Evolutionary conservation across 1,140 invertebrate genomes (phyloP), one percentile per base, ranked within the genome.

Genomic region (Drosophila rufa): DNA sequence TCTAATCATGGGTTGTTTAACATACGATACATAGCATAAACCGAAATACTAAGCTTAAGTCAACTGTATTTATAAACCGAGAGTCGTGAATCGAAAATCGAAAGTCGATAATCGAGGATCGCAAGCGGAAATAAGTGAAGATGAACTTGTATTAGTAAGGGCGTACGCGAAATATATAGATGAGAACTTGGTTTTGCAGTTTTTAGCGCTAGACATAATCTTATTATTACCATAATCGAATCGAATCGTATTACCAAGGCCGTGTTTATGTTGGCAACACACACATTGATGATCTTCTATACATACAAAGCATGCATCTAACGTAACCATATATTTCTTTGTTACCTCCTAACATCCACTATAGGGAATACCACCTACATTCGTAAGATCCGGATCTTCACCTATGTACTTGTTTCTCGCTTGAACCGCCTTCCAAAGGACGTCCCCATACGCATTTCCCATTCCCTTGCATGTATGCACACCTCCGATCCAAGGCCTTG

Each of bases 1-100:
- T 90, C 85, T 90, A 90, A 90, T 91, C 85, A 90, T 91, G 86
- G 85, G 85, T 90, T 90, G 85, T 90, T 90, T 81, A 90, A 89
- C 66, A 64, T 61, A 77, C 62, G 68, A 84, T 89, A 90, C 75
- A 85, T 89, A 85, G 85, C 71, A 90, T 89, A 85, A 90, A 75
- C 64, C 71, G 64, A 89, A 40, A 76, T 89, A 90, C 30, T 89
- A 85, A 61, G 58, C 60, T 64, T 89, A 89, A 79, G 75, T 61
- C 68, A 75, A 80, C 38, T 70, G 75, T 81, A 85, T 68, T 85
- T 79, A 85, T 81, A 66, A 75, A 59, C 22, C 36, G 22, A 50
- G 36, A 47, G 46, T 42, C 40, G 38, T 61, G 36, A 58, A 50
- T 61, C 53, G 17, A 64, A 14, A 47, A 56, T 19, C 14, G 25